Evolutionary conservation across 1,140 invertebrate species (phyloP).

Genomic region (Formica selysi): DNA sequence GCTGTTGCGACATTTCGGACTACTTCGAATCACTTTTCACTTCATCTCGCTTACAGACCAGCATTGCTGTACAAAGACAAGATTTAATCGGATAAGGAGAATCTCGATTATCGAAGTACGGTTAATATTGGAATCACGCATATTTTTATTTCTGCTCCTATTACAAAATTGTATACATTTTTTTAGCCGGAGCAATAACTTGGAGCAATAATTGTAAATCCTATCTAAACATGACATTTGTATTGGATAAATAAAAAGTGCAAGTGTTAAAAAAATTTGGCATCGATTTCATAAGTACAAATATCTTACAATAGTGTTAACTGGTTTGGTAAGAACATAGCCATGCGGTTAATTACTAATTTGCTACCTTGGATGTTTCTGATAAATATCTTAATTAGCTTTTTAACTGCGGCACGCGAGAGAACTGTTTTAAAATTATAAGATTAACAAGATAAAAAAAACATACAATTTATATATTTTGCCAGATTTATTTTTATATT

Average conservation of each 20-base stretch:
- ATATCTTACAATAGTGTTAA: not conserved
- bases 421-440: not conserved
- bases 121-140: not conserved
- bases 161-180: not conserved
- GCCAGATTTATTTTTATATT: too few species aligned
- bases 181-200: not conserved
- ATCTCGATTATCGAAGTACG: not conserved
- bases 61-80: conserved; percentile 76
- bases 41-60: conserved; percentile 55
- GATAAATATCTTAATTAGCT: conserved; percentile 1
- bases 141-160: not conserved
- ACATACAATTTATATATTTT: too few species aligned
- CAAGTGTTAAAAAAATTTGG: not conserved
- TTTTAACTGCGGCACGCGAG: not conserved
- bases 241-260: not conserved
- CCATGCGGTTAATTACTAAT: not conserved
- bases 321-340: not conserved
- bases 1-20: conserved; percentile 83
- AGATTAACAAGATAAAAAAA: not conserved
- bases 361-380: not conserved
- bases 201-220: not conserved
- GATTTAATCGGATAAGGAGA: not conserved
- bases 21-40: conserved; percentile 67
- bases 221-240: not conserved
- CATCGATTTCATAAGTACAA: not conserved